Conservation (phyloP, 1,140 invertebrate species). For the Polypedilum vanderplanki region DNA sequence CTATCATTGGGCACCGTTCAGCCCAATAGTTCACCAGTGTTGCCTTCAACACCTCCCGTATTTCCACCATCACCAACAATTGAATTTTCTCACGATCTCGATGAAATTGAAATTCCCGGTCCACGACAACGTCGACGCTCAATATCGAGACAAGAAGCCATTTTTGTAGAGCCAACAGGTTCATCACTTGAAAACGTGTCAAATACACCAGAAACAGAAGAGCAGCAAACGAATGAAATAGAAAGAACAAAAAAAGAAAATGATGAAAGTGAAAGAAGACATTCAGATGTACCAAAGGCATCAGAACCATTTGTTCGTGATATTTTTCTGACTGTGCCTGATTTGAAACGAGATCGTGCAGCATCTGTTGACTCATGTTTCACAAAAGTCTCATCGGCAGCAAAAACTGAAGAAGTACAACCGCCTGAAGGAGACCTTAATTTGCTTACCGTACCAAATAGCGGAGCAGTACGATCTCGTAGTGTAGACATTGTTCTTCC, state of each 20-base stretch:
- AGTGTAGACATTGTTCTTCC: slow-evolving; percentile 87
- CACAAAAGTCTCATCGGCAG: slow-evolving; percentile 58
- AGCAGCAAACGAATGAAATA: slow-evolving; percentile 45
- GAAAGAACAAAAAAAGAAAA: slow-evolving; percentile 47
- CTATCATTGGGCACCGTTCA: slow-evolving; percentile 40
- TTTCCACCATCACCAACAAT: slow-evolving; percentile 44
- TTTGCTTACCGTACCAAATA: slow-evolving; percentile 60
- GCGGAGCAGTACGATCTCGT: slow-evolving; percentile 62
- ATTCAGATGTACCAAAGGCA: slow-evolving; percentile 21
- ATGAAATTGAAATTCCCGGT: slow-evolving; percentile 41
- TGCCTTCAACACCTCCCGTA: slow-evolving; percentile 48
- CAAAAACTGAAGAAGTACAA: slow-evolving; percentile 58
- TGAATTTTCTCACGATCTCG: slow-evolving; percentile 35
- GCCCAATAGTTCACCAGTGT: slow-evolving; percentile 45
- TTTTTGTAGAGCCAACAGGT: slow-evolving; percentile 62
- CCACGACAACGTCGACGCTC: slow-evolving; percentile 51
- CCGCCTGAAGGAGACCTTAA: slow-evolving; percentile 50
- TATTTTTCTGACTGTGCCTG: slow-evolving; percentile 73
- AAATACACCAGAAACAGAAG: slow-evolving; percentile 48
- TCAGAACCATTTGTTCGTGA: slow-evolving; percentile 52
- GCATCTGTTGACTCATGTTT: slow-evolving; percentile 78
- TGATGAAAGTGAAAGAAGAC: slow-evolving; percentile 35
- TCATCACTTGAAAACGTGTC: slow-evolving; percentile 57
- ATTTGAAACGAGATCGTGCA: slow-evolving; percentile 70
- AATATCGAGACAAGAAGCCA: slow-evolving; percentile 70